phyloP scores from a whole-genome alignment of 2,797 vertebrate species.

The Setipinna tenuifilis region DNA sequence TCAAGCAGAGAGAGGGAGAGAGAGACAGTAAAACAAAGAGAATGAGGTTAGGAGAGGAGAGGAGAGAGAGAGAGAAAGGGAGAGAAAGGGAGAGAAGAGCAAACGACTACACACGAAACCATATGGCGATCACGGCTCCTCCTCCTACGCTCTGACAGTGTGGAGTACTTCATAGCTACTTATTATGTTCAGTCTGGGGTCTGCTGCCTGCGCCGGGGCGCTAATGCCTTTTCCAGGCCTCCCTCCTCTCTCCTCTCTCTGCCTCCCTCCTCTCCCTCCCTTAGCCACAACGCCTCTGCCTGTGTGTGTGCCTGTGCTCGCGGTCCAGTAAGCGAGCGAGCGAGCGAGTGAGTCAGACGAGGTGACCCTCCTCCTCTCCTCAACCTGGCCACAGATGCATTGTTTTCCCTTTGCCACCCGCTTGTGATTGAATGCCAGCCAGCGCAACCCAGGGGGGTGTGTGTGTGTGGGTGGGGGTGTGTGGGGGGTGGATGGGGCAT shows the following conservation, averaged over 20 bases:
- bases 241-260: background rate
- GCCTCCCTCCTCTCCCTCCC: too few relatives aligned
- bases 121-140: slow-evolving; percentile 53
- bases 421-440: background rate
- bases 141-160: slow-evolving; percentile 53
- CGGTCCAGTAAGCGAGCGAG: slow-evolving; percentile 51
- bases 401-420: background rate
- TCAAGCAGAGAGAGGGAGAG: background rate
- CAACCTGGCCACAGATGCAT: background rate
- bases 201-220: slow-evolving; percentile 44
- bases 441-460: background rate
- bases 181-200: slow-evolving; percentile 61
- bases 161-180: slow-evolving; percentile 44
- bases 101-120: slow-evolving; percentile 22
- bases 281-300: background rate
- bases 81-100: background rate
- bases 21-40: too few relatives aligned
- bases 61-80: background rate
- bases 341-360: slow-evolving; percentile 61
- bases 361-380: slow-evolving; percentile 59
- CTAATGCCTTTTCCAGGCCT: slow-evolving; percentile 72
- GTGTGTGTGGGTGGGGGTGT: too few relatives aligned
- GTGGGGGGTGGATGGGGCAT: too few relatives aligned
- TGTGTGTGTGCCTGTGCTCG: background rate
- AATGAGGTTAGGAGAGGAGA: too few relatives aligned